Base-by-base conservation (phyloP, 2,113 vertebrate species). In the Spilogale gracilis region DNA sequence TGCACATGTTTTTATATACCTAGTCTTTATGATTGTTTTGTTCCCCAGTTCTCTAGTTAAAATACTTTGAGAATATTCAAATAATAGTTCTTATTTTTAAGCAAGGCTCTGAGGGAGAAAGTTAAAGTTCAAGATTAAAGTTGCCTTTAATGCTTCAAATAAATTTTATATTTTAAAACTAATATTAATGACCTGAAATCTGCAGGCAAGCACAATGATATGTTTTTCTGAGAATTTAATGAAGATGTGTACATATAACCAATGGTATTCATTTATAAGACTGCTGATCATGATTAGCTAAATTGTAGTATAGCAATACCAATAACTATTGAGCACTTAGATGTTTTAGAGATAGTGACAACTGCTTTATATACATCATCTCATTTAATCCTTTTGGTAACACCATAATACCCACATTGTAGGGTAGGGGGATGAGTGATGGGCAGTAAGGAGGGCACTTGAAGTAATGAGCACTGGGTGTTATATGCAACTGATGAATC, bases 61-160 rank as follows among this genome's bases (percentile, higher is more conserved):
- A 90, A 90, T 84, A 5, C 60, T 90, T 17, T 69, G 69, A 78
- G 71, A 84, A 79, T 67, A 80, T 38, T 43, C 56, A 63, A 25
- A 82, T 67, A 21, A 84, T 4, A 78, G 74, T 87, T 74, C 58
- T 61, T 91, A 90, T 61, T 94, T 85, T 52, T 73, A 91, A 96
- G 32, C 60, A 85, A 69, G n/a, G 52, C 52, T 73, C 11, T 91
- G 88, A 94, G 43, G 60, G 85, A 78, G 54, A 85, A 85, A 73
- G 45, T 91, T 50, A 63, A 90, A 80, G 11, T 67, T 63, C 23
- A 78, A 80, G 11, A 58, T 63, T 17, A 78, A 61, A 82, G 45
- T 83, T 90, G 86, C 63, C 63, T n/a, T 90, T 90, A 71, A 85
- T 94, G 32, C n/a, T 61, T 94, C 54, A 71, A 45, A 78, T 90